Base-by-base conservation (phyloP, 2,888 invertebrate species). In the Clitarchus hookeri region DNA sequence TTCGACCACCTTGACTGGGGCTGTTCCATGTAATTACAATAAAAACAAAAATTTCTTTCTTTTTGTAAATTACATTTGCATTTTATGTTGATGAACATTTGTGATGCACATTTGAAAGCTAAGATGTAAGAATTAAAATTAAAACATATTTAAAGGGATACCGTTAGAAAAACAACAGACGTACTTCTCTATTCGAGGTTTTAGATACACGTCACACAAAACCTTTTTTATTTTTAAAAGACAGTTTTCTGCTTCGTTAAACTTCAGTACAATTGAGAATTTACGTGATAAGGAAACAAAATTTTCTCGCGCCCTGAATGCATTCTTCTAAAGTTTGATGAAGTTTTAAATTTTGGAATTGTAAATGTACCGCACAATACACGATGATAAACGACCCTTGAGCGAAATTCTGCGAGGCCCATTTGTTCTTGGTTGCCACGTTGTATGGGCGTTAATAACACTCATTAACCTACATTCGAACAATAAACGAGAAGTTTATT, bases 401-500 rank as follows among this genome's bases (percentile, higher is more conserved):
- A 16, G 48, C 16, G 16, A 13, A 48, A 48, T 48, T 48, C 11
- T 48, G 11, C 16, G 16, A 48, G 16, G 48, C 48, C 16, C 48
- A 48, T 48, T 65, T 19, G 65, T 65, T 23, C n/a, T 65, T 65
- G 65, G 65, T 65, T 65, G 11, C 16, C 8, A 65, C 65, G 65
- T 65, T 19, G 19, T 65, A 65, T 8, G 16, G 19, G 65, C 65
- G n/a, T n/a, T 23, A 65, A 12, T 65, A 65, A 19, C 19, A n/a
- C 19, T 65, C 65, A 65, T 65, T 65, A 65, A 19, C 65, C 65
- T 23, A 16, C 19, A 19, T 16, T 16, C 8, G 16, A 84, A 78
- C 86, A 84, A 82, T 80, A 25, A 84, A 84, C 12, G 16, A 27
- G 13, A 79, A 65, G 65, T 84, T 53, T 26, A 88, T 25, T 4